phyloP scores from a whole-genome alignment of 2,113 vertebrate species.

The Budorcas taxicolor region DNA sequence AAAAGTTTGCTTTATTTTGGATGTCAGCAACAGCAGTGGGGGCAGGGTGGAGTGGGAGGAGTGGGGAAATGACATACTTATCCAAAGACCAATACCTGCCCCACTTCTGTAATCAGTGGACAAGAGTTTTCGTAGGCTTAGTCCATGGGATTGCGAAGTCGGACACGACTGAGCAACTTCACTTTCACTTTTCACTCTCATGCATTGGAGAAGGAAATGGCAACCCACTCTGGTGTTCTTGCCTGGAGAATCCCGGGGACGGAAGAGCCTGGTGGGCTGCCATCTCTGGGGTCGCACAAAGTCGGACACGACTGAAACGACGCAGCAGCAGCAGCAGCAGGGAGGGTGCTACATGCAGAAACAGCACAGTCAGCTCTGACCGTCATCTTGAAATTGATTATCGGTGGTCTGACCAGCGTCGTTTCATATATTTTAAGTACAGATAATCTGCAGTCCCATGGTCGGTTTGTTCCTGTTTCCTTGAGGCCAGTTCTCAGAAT shows the following conservation, averaged over 20 bases:
- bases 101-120: background rate
- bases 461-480: background rate
- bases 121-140: background rate
- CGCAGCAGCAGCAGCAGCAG: background rate
- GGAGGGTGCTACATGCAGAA: background rate
- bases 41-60: background rate
- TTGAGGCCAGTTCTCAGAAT: background rate
- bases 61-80: background rate
- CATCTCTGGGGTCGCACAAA: no score
- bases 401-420: background rate
- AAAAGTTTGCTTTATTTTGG: background rate
- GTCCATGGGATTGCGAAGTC: no score
- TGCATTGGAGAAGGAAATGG: no score
- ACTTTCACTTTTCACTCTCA: no score
- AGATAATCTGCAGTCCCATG: background rate
- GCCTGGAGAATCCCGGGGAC: no score
- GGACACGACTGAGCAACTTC: no score
- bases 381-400: background rate
- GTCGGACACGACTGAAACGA: no score
- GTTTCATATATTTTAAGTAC: background rate
- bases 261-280: no score
- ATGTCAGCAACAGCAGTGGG: background rate
- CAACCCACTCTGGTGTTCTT: no score
- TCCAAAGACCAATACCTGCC: background rate
- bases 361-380: background rate